A percentile compares a stretch with the other conserved stretches of the same genome.
phyloP scores from a whole-genome alignment of 92 coral and sea anemone species.

The Paragorgia papillata region DNA sequence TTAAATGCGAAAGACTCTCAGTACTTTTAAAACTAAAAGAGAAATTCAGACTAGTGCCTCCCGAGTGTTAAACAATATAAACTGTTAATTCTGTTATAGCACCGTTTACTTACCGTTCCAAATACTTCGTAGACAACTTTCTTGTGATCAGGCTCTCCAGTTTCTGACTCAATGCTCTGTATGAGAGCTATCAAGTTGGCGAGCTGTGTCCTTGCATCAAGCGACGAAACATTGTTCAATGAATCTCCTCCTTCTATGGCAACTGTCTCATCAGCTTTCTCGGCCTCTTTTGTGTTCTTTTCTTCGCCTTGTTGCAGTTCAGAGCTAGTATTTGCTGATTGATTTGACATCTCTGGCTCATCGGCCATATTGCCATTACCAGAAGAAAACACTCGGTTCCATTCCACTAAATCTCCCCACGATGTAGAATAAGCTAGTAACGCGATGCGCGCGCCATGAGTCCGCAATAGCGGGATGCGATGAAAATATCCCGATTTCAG shows the following conservation, averaged over 20 bases:
- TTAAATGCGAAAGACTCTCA: no score
- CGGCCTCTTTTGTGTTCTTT: neutral
- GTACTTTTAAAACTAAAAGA: neutral
- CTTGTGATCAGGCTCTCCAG: conserved; percentile 79
- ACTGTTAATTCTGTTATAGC: no score
- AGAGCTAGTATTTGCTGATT: neutral
- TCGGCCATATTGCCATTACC: conserved; percentile 47
- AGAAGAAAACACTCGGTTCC: conserved; percentile 11
- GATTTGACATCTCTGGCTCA: neutral
- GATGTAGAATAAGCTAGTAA: no score
- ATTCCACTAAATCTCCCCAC: neutral
- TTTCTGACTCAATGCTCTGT: conserved; percentile 67
- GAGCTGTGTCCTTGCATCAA: conserved; percentile 85
- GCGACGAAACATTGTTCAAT: conserved; percentile 23
- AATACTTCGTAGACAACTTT: conserved; percentile 89
- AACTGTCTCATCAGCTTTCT: neutral
- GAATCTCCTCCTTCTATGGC: neutral
- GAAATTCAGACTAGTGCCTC: neutral
- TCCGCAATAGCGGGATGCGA: no score
- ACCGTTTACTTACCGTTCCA: conserved; percentile 73
- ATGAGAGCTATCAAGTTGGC: conserved; percentile 81
- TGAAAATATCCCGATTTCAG: no score
- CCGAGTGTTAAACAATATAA: no score
- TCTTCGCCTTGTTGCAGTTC: conserved; percentile 7
- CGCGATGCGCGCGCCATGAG: no score